Conservation (phyloP, 2,113 vertebrate genomes). For the Otolemur garnettii region DNA sequence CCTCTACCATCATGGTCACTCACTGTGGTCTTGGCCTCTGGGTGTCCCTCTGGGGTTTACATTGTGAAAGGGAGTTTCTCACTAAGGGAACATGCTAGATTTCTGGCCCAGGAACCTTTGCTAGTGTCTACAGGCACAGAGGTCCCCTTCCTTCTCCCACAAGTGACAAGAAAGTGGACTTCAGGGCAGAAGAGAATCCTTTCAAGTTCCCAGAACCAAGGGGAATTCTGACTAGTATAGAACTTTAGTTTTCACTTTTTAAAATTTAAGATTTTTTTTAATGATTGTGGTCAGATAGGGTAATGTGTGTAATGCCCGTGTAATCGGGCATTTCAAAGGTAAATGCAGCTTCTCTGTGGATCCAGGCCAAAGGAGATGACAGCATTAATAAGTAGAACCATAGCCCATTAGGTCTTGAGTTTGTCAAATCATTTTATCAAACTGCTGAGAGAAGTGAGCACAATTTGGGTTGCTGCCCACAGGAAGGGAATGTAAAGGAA, state of each 20-base stretch:
- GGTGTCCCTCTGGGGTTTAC: conserved; percentile 6
- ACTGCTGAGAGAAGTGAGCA: background rate
- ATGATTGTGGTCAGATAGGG: background rate
- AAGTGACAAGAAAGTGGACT: background rate
- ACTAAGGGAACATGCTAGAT: background rate
- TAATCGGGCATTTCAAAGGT: conserved; percentile 32
- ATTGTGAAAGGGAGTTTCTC: conserved; percentile 20
- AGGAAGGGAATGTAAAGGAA: conserved; percentile 57
- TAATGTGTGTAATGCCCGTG: conserved; percentile 3
- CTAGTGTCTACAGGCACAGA: conserved; percentile 47
- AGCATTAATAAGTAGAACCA: conserved; percentile 49
- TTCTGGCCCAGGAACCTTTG: conserved; percentile 25
- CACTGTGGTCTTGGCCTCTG: background rate
- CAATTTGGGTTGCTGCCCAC: conserved; percentile 43
- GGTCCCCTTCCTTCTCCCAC: background rate
- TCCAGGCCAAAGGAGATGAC: conserved; percentile 22
- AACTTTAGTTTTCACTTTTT: conserved; percentile 30
- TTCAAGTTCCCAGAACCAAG: conserved; percentile 13
- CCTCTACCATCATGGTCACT: background rate
- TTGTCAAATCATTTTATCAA: conserved; percentile 61
- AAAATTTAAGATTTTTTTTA: background rate
- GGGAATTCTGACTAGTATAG: background rate
- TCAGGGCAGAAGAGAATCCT: conserved; percentile 34
- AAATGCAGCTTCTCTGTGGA: conserved; percentile 38
- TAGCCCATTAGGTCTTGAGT: conserved; percentile 40